Evolutionary conservation across 2,113 vertebrate genomes (phyloP).

Genomic region (Neopipo cinnamomea): DNA sequence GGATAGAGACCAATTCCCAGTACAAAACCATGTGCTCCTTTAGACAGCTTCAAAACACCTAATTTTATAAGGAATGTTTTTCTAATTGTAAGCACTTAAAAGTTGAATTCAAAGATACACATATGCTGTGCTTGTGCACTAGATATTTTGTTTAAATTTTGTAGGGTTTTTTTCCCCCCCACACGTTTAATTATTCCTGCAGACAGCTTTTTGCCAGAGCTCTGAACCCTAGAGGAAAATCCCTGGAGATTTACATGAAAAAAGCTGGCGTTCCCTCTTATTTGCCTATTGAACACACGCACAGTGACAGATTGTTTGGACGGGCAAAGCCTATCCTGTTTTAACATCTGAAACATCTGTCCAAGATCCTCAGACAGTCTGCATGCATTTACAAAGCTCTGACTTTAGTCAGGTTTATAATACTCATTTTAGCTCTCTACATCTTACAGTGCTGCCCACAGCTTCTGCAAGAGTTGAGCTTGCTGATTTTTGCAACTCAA

Average conservation of each 20-base stretch:
- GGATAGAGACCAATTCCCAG: conserved; percentile 56
- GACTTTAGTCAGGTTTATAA: background rate
- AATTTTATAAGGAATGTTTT: background rate
- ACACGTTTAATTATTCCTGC: conserved; percentile 22
- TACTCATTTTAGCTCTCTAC: background rate
- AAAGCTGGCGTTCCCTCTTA: conserved; percentile 37
- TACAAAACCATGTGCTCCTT: background rate
- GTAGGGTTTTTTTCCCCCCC: background rate
- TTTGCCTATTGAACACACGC: conserved; percentile 48
- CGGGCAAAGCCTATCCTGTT: conserved; percentile 40
- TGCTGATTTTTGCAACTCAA: background rate
- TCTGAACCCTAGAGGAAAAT: conserved; percentile 56
- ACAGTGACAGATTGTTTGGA: conserved; percentile 63
- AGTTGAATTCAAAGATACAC: background rate
- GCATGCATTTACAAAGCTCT: background rate
- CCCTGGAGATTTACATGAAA: conserved; percentile 57
- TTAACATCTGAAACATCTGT: conserved; percentile 49
- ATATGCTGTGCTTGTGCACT: background rate
- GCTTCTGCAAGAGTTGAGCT: background rate
- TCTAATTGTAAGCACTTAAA: background rate
- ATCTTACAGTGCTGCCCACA: background rate
- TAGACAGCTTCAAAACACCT: background rate
- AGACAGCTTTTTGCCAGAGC: conserved; percentile 44
- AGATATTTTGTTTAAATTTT: conserved; percentile 8
- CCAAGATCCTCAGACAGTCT: conserved; percentile 12